A percentile compares a stretch with the other conserved stretches of the same genome.
Evolutionary conservation across 1,140 invertebrate genomes (phyloP).

Genomic region (Caenorhabditis remanei): DNA sequence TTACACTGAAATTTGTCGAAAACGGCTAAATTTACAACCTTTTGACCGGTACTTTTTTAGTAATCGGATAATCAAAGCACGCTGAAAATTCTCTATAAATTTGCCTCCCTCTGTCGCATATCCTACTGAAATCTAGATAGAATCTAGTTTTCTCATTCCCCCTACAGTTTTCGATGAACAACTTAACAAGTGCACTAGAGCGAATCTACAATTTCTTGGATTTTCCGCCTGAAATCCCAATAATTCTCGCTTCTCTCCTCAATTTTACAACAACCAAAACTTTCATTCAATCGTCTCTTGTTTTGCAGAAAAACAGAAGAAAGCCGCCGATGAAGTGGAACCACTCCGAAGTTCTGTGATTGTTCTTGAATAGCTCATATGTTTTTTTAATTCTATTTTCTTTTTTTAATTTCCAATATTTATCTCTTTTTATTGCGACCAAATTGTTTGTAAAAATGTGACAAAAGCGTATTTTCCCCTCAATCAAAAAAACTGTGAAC

Average conservation of each 20-base stretch:
- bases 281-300: background rate
- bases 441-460: slow-evolving; percentile 55
- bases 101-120: too few relatives aligned
- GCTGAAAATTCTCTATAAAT: too few relatives aligned
- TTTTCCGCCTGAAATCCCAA: background rate
- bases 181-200: slow-evolving; percentile 1
- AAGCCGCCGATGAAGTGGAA: slow-evolving; percentile 62
- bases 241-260: background rate
- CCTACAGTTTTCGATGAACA: background rate
- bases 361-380: slow-evolving; percentile 42
- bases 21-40: too few relatives aligned
- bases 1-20: too few relatives aligned
- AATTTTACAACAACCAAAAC: background rate
- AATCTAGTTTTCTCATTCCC: background rate
- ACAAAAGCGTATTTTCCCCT: background rate
- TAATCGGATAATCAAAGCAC: too few relatives aligned
- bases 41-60: too few relatives aligned
- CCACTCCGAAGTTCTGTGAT: slow-evolving; percentile 61
- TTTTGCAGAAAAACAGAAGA: slow-evolving; percentile 63
- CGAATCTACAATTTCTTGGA: slow-evolving; percentile 1
- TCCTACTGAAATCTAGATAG: background rate
- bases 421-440: slow-evolving; percentile 46
- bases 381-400: too few relatives aligned
- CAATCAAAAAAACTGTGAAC: background rate
- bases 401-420: background rate